phyloP scores from a whole-genome alignment of 2,113 vertebrate species.

The Thunnus maccoyii region DNA sequence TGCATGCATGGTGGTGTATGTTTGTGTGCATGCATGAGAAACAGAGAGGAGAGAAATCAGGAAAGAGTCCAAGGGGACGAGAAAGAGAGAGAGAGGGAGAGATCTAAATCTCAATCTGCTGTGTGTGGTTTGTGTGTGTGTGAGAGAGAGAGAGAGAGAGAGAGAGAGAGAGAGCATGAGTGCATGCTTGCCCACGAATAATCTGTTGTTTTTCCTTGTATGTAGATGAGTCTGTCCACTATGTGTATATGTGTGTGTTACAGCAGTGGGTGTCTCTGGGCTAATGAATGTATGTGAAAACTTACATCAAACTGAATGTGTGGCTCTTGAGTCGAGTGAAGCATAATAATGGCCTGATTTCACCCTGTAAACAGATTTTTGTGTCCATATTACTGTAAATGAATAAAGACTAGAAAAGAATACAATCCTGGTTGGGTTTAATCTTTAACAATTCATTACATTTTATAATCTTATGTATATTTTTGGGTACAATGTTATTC shows the following conservation, averaged over 20 bases:
- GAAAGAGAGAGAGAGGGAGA: conserved; percentile 11
- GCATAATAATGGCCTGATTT: too few relatives aligned
- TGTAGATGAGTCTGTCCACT: not conserved
- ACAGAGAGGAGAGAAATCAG: conserved; percentile 27
- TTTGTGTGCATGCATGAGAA: conserved; percentile 13
- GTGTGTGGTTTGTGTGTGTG: not conserved
- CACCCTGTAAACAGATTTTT: too few relatives aligned
- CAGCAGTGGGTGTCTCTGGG: not conserved
- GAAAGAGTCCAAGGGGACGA: conserved; percentile 9
- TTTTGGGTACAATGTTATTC: too few relatives aligned
- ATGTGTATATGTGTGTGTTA: not conserved
- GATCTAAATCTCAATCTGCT: conserved; percentile 37
- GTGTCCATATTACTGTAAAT: too few relatives aligned
- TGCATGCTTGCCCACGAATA: not conserved
- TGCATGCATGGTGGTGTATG: not conserved
- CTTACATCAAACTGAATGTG: not conserved
- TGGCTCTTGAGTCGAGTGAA: too few relatives aligned
- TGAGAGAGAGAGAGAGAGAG: not conserved
- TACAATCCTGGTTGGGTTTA: too few relatives aligned
- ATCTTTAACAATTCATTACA: too few relatives aligned
- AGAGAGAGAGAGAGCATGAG: not conserved
- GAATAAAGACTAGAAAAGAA: too few relatives aligned
- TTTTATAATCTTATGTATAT: too few relatives aligned
- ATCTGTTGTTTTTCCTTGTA: not conserved
- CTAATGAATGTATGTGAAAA: conserved; percentile 6